Conservation (phyloP, 2,888 invertebrate genomes). For the Orthosia cruda region DNA sequence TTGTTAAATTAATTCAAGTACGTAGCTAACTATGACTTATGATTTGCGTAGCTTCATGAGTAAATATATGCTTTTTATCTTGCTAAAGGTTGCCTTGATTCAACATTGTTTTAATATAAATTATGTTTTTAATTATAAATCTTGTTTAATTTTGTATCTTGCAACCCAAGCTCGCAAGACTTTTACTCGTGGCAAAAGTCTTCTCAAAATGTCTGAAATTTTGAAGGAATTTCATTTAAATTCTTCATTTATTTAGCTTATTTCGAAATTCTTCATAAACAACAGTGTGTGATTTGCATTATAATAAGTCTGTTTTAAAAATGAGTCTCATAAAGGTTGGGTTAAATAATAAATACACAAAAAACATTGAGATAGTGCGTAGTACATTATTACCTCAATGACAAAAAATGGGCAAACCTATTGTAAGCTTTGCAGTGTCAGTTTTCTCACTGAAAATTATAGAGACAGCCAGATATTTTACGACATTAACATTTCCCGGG, state of each 20-base stretch:
- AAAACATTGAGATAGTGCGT: no score
- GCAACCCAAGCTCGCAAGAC: not conserved
- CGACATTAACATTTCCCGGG: conserved; percentile 10
- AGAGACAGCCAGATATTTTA: conserved; percentile 3
- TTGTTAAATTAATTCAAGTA: conserved; percentile 62
- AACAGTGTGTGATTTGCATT: conserved; percentile 13
- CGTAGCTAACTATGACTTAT: conserved; percentile 54
- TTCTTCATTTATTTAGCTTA: not conserved
- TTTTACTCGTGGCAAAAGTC: not conserved
- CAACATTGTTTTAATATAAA: conserved; percentile 40
- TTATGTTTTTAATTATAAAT: conserved; percentile 14
- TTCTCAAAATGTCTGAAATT: not conserved
- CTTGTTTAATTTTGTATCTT: conserved; percentile 6
- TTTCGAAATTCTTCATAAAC: not conserved
- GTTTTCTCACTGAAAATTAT: conserved; percentile 1
- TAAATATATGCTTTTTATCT: conserved; percentile 61
- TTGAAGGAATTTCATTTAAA: not conserved
- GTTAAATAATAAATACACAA: no score
- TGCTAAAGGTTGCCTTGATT: conserved; percentile 22
- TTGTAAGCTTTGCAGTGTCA: not conserved
- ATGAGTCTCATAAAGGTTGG: not conserved
- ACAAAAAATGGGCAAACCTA: not conserved
- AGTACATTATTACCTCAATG: no score
- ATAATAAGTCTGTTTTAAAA: not conserved
- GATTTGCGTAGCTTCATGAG: conserved; percentile 26